These are phyloP conservation scores for Proteles cristata DNA, from an alignment of 2,113 vertebrate genomes.

Conservation along the genomic window DNA sequence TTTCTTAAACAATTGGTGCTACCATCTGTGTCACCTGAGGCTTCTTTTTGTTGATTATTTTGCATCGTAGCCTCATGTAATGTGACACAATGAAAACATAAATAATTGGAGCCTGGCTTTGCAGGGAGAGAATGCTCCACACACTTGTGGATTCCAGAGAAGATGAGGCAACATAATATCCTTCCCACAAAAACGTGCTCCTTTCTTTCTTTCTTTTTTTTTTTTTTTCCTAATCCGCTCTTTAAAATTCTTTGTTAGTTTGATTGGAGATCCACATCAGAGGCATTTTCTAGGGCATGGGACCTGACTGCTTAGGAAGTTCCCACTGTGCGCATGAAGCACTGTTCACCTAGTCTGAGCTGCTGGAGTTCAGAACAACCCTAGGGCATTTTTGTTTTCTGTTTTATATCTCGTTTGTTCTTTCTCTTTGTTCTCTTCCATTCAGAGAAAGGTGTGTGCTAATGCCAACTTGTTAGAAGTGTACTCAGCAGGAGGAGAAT, in stretches of 20 bases:
- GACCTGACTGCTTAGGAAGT: slow-evolving; percentile 1
- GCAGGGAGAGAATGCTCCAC: slow-evolving; percentile 12
- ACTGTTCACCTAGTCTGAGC: slow-evolving; percentile 31
- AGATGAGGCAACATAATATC: background rate
- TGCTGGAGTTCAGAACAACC: slow-evolving; percentile 69
- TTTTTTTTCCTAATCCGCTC: background rate
- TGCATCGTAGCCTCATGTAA: slow-evolving; percentile 50
- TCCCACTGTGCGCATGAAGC: slow-evolving; percentile 69
- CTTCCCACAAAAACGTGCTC: slow-evolving; percentile 4
- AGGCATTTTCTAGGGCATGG: slow-evolving; percentile 54
- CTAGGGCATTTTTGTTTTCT: slow-evolving; percentile 78
- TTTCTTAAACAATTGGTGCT: slow-evolving; percentile 64
- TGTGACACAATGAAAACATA: slow-evolving; percentile 56
- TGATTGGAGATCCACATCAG: slow-evolving; percentile 74
- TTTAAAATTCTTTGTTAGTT: slow-evolving; percentile 74
- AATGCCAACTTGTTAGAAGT: slow-evolving; percentile 77
- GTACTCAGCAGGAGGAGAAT: slow-evolving; percentile 66
- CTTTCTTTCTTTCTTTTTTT: background rate
- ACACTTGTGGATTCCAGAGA: background rate
- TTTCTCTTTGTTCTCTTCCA: slow-evolving; percentile 78
- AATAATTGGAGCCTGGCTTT: slow-evolving; percentile 62
- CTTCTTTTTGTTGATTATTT: slow-evolving; percentile 69
- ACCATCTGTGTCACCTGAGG: slow-evolving; percentile 75
- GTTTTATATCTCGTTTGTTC: slow-evolving; percentile 74
- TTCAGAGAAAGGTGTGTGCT: slow-evolving; percentile 75